Base-by-base conservation (phyloP, 2,888 invertebrate species). In the Priocnemis perturbator region DNA sequence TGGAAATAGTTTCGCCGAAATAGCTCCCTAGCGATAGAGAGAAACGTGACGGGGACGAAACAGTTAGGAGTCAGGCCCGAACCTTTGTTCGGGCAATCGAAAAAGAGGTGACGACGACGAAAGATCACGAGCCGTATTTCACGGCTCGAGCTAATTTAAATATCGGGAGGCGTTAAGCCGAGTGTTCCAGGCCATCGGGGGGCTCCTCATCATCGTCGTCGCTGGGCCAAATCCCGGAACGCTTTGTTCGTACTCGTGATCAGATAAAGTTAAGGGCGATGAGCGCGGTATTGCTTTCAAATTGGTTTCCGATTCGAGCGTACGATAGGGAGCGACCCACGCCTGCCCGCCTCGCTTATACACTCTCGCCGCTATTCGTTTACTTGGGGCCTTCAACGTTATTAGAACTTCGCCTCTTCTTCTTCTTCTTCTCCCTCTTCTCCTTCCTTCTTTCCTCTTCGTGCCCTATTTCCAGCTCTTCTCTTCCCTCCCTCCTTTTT, bases 271-370 rank as follows among this genome's bases (percentile, higher is more conserved):
- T 21, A 60, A 74, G 77, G 76, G 77, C 82, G 86, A 86, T 85
- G 85, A 87, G 83, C 82, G 77, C 81, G 83, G 83, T 86, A 88
- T 87, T 87, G 86, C 86, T 85, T 84, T 86, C 83, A 86, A 87
- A 88, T 88, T 87, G 88, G 83, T 88, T 88, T 85, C 81, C 86
- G 88, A 88, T 87, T 86, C 83, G 76, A 82, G 83, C 81, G 77
- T 76, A 76, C 81, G 87, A 87, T 88, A 79, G 76, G 53, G 55
- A 59, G 58, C 73, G 73, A 70, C 68, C 73, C 76, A 78, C 76
- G 73, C 72, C 76, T 37, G 37, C 37, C 37, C 7, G 37, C 37
- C 37, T 66, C 60, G 48, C 62, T 50, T 76, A 58, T 68, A 77
- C 68, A 20, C 62, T 26, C 2, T 21, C 66, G 65, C 63, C 59